These are phyloP conservation scores for Oxygymnocypris stewartii DNA, from an alignment of 2,113 vertebrate species.

Conservation along the genomic window DNA sequence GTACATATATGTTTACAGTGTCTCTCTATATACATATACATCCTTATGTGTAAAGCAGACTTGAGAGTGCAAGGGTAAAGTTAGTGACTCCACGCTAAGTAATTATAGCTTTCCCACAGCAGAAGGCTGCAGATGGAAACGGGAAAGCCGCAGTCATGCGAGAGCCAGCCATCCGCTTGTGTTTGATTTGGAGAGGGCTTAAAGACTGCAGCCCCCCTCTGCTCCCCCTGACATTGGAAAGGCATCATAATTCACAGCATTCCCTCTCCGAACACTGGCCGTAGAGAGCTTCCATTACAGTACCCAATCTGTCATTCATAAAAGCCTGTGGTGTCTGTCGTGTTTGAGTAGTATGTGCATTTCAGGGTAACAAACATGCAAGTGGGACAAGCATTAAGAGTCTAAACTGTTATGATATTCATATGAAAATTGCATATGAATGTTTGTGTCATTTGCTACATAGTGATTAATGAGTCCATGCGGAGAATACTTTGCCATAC, in stretches of 20 bases:
- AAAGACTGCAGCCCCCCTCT: constrained; percentile 38
- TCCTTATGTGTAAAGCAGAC: neutral
- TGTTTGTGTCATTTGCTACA: neutral
- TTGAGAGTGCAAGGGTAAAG: constrained; percentile 31
- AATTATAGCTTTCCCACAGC: constrained; percentile 27
- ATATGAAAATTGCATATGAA: neutral
- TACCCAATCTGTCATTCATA: constrained; percentile 26
- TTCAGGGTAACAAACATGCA: neutral
- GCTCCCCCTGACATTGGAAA: constrained; percentile 34
- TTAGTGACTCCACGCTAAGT: constrained; percentile 17
- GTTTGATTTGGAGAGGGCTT: constrained; percentile 55
- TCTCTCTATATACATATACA: neutral
- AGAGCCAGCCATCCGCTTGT: constrained; percentile 39
- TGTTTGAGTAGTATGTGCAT: neutral
- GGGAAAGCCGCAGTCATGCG: constrained; percentile 38
- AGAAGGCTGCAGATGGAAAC: constrained; percentile 51
- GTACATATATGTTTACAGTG: neutral
- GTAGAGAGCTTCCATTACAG: neutral
- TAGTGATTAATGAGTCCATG: constrained; percentile 20
- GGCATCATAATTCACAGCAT: constrained; percentile 35
- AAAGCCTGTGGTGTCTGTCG: neutral
- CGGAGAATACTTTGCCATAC: neutral
- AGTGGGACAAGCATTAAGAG: neutral
- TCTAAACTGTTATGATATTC: neutral
- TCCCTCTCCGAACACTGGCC: constrained; percentile 21